phyloP scores from a whole-genome alignment of 2,888 invertebrate genomes.

The Cantharis rustica region DNA sequence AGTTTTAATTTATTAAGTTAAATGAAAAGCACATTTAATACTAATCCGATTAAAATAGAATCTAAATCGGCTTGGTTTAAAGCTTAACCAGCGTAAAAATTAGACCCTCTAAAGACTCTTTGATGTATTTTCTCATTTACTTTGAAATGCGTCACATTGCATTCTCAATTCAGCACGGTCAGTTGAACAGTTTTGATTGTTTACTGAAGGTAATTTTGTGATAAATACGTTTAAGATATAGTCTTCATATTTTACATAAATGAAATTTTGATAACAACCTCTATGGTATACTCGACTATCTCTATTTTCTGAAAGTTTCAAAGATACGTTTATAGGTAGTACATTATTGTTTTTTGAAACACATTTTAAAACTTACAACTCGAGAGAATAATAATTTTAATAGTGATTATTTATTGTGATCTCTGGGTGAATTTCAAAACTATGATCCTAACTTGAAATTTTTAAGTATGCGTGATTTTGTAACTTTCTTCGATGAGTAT shows the following conservation, averaged over 20 bases:
- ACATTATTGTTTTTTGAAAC: not conserved
- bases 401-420: not conserved
- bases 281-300: not conserved
- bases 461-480: too few species aligned
- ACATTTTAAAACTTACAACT: not conserved
- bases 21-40: not conserved
- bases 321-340: not conserved
- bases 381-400: not conserved
- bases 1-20: not conserved
- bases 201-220: slow-evolving; percentile 2
- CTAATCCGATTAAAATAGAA: slow-evolving; percentile 7
- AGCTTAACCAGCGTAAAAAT: slow-evolving; percentile 16
- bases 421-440: not conserved
- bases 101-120: slow-evolving; percentile 13
- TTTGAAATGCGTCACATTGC: slow-evolving; percentile 4
- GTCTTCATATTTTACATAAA: not conserved
- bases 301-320: not conserved
- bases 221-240: not conserved
- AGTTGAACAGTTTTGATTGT: slow-evolving; percentile 5
- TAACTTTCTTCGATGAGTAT: too few species aligned
- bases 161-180: not conserved
- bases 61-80: slow-evolving; percentile 3
- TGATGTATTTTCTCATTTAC: slow-evolving; percentile 17
- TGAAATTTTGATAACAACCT: not conserved
- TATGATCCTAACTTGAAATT: too few species aligned